Percentiles rank a stretch among this genome's conserved stretches.
Evolutionary conservation across 2,888 invertebrate genomes (phyloP).

Genomic region (Dione vanillae): DNA sequence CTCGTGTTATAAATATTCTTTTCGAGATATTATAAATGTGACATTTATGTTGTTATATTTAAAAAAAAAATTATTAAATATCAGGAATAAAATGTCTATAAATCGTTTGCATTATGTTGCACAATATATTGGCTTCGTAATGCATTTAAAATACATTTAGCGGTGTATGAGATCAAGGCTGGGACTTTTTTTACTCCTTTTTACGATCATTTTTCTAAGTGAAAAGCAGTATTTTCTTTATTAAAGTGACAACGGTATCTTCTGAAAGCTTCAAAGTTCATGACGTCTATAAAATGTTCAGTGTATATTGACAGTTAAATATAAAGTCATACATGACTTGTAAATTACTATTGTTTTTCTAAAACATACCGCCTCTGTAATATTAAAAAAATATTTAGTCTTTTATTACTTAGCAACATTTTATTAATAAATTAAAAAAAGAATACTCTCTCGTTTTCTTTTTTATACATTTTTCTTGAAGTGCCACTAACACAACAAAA

Average conservation of each 20-base stretch:
- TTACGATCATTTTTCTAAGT: constrained; percentile 6
- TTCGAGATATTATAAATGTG: no score
- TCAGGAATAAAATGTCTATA: no score
- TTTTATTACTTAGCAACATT: not conserved
- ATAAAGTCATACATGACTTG: constrained; percentile 24
- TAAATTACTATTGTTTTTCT: no score
- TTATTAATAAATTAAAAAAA: no score
- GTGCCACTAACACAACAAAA: no score
- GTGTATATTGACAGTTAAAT: constrained; percentile 31
- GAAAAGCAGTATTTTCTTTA: constrained; percentile 24
- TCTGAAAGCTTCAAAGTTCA: constrained; percentile 30
- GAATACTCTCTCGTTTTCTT: no score
- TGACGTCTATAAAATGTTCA: constrained; percentile 37
- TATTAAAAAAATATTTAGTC: no score
- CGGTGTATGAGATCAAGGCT: constrained; percentile 1
- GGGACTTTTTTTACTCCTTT: not conserved
- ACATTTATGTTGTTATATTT: no score
- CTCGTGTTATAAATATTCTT: no score
- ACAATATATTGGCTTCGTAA: not conserved
- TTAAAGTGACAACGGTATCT: constrained; percentile 17
- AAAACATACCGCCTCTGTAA: no score
- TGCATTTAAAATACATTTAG: not conserved
- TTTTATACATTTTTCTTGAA: not conserved
- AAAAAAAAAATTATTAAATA: no score
- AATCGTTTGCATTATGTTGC: not conserved